Percentiles rank a stretch among this genome's conserved stretches.
Conservation (phyloP, 2,888 invertebrate species). For the Ectemnius cavifrons region DNA sequence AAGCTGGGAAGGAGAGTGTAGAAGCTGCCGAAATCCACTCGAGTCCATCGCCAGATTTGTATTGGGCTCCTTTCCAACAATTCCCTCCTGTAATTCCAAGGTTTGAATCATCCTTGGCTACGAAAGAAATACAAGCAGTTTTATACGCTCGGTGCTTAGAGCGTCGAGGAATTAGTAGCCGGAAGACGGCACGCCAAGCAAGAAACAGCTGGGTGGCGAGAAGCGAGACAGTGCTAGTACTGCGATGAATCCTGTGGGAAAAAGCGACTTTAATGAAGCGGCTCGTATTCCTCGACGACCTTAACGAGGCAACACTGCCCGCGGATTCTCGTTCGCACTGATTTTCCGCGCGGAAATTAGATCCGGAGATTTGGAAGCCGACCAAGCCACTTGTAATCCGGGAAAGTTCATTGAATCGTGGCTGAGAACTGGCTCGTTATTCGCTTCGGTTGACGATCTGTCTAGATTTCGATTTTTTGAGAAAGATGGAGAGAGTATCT, state of each 20-base stretch:
- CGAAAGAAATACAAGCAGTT: conserved; percentile 15
- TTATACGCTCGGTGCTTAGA: not conserved
- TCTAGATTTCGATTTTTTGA: too few species aligned
- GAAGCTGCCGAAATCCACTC: not conserved
- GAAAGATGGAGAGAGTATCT: too few species aligned
- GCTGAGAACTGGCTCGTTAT: not conserved
- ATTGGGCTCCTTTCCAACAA: too few species aligned
- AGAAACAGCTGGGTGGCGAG: too few species aligned
- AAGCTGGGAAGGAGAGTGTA: not conserved
- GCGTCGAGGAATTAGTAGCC: too few species aligned
- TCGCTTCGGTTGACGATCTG: not conserved
- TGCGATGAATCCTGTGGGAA: not conserved
- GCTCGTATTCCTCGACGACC: not conserved
- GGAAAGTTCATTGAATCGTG: conserved; percentile 18
- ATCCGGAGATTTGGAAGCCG: conserved; percentile 13
- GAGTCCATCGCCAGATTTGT: conserved; percentile 23
- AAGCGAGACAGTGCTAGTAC: too few species aligned
- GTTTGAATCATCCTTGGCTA: conserved; percentile 28
- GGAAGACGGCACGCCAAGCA: too few species aligned
- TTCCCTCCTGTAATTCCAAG: conserved; percentile 27
- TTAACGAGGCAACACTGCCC: not conserved
- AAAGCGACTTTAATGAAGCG: not conserved
- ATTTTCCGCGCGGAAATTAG: conserved; percentile 8
- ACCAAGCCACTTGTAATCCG: conserved; percentile 7
- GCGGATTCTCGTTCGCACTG: not conserved